Evolutionary conservation across 2,113 vertebrate species (phyloP).

Genomic region (Actinemys pallida): DNA sequence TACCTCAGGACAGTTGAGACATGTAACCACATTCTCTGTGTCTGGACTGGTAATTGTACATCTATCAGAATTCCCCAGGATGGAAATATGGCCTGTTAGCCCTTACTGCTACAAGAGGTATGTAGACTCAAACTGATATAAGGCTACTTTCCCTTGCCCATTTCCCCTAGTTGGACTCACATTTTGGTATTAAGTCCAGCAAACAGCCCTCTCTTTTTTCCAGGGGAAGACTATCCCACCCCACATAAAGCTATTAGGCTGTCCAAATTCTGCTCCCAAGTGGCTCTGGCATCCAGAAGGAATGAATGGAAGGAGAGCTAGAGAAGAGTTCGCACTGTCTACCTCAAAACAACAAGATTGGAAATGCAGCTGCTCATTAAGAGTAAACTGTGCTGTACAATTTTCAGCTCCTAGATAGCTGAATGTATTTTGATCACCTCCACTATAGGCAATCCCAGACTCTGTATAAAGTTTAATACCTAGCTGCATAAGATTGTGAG

Average conservation of each 20-base stretch:
- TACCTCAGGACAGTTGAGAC: not conserved
- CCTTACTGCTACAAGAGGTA: slow-evolving; percentile 1
- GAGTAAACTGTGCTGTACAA: not conserved
- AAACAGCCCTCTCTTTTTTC: not conserved
- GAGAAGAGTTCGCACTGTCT: not conserved
- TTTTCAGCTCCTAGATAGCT: not conserved
- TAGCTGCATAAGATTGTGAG: not conserved
- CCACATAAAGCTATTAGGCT: not conserved
- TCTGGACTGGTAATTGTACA: not conserved
- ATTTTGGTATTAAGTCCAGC: not conserved
- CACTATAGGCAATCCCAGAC: not conserved
- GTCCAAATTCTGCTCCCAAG: not conserved
- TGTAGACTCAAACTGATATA: not conserved
- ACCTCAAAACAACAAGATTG: not conserved
- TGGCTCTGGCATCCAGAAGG: not conserved
- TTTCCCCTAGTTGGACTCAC: not conserved
- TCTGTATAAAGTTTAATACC: not conserved
- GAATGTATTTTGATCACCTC: no score
- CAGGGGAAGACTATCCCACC: not conserved
- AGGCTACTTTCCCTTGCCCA: not conserved
- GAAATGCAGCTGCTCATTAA: not conserved
- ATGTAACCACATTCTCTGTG: not conserved
- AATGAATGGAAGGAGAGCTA: not conserved
- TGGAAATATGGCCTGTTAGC: not conserved
- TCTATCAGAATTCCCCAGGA: not conserved